Evolutionary conservation across 2,797 vertebrate genomes (phyloP).

Genomic region (Hemitrygon akajei): DNA sequence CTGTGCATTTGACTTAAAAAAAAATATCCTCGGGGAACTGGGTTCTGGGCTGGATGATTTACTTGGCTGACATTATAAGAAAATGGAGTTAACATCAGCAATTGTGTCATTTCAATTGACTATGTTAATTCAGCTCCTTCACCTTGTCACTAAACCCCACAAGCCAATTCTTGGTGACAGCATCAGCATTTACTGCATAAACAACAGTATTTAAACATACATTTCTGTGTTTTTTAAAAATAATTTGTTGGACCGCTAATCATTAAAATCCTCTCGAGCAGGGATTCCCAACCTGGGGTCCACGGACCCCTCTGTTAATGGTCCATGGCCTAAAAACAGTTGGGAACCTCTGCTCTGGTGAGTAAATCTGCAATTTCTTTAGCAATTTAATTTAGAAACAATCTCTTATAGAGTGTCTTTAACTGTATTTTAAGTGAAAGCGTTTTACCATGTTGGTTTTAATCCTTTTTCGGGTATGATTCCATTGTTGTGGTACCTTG

Average conservation of each 20-base stretch:
- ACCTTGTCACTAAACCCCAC: slow-evolving; percentile 2
- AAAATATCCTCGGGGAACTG: not conserved
- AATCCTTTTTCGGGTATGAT: not conserved
- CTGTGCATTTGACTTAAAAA: not conserved
- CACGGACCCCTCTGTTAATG: no score
- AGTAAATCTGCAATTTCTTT: not conserved
- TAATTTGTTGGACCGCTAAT: not conserved
- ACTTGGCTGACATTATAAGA: slow-evolving; percentile 17
- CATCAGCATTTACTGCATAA: not conserved
- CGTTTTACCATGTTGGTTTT: not conserved
- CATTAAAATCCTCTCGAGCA: not conserved
- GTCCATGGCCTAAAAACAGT: no score
- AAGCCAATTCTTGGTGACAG: not conserved
- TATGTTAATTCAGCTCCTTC: slow-evolving; percentile 27
- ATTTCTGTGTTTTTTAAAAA: not conserved
- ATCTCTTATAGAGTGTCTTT: not conserved
- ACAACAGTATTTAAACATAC: not conserved
- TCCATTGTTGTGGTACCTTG: not conserved
- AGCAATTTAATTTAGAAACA: not conserved
- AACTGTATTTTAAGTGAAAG: not conserved
- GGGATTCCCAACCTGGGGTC: no score
- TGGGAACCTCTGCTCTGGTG: no score
- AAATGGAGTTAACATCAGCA: slow-evolving; percentile 29
- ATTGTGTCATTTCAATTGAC: slow-evolving; percentile 33
- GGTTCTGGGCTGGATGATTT: slow-evolving; percentile 19